A percentile compares a stretch with the other conserved stretches of the same genome.
These are phyloP conservation scores for Anas flavirostris DNA, from an alignment of 2,797 vertebrate species.

Conservation along the genomic window DNA sequence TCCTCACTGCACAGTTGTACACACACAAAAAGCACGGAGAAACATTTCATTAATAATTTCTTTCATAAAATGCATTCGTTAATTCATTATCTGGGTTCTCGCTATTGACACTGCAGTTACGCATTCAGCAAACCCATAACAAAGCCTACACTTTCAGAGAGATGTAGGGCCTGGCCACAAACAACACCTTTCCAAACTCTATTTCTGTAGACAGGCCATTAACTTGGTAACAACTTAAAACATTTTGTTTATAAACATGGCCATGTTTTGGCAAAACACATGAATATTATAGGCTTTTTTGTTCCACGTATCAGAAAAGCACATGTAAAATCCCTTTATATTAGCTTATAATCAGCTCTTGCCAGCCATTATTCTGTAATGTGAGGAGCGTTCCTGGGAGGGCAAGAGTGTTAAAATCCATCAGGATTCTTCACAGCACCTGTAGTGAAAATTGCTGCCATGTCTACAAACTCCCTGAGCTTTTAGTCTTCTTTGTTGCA, in stretches of 20 bases:
- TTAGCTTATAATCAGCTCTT: background rate
- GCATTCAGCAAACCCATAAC: background rate
- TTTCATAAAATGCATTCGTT: background rate
- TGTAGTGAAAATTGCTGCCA: background rate
- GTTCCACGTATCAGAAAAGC: background rate
- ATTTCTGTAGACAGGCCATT: background rate
- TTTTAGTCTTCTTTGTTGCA: background rate
- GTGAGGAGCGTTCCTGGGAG: rapidly evolving
- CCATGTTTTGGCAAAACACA: background rate
- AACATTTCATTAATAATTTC: background rate
- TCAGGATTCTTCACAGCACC: background rate
- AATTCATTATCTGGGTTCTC: background rate
- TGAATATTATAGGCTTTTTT: background rate
- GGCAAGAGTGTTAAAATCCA: background rate
- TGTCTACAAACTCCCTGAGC: background rate
- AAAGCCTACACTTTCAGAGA: background rate
- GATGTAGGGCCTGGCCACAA: background rate
- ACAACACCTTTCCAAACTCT: background rate
- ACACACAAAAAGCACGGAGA: rapidly evolving
- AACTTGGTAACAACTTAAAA: background rate
- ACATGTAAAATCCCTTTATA: background rate
- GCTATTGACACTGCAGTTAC: background rate
- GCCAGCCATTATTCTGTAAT: background rate
- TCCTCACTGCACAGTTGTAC: background rate
- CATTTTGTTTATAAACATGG: background rate